Evolutionary conservation across 2,113 vertebrate genomes (phyloP), one percentile per base, ranked within the genome.

Genomic region (Phoenicopterus ruber): DNA sequence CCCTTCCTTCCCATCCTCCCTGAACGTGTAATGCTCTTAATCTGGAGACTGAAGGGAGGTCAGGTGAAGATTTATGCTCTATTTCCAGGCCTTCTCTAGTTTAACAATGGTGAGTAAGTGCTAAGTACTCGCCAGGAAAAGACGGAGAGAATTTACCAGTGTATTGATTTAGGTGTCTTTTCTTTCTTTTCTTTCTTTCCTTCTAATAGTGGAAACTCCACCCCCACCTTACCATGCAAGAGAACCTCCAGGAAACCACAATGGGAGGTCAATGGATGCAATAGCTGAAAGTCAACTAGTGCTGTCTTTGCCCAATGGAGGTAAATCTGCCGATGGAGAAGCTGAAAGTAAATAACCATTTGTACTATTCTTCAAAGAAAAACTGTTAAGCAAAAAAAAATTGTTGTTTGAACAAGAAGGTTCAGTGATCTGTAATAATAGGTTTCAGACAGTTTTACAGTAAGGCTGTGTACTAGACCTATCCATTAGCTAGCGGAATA

Each of bases 211-310:
- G 72, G 99, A 99, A 96, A 99, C 99, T 58, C 99, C 99, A 40
- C 98, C 99, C 26, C 99, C 98, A 0, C 98, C 98, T 9, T 99
- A 99, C 96, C 98, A 98, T 82, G 97, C 98, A 97, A 98, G 98
- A 98, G 98, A 99, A 96, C 97, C 97, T 8, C 97, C 91, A 58
- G 98, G 98, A 70, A 98, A 94, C 62, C 98, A 98, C 88, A 99
- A 98, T 29, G 98, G 98, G 95, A 98, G 98, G 57, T 97, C 98
- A 50, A 94, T 96, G 92, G 98, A 99, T 90, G 85, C 98, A 72
- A 94, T 98, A 87, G 97, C 97, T 94, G 96, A 98, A 65, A 96
- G 97, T 73, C 99, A 98, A 40, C 98, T 99, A 70, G 98, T 98
- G 24, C 96, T 99, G 36, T 99, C 99, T 14, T 94, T 99, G 71